Percentiles rank a stretch among this genome's conserved stretches.
Conservation (phyloP, 1,140 invertebrate genomes). For the Cotesia typhae region DNA sequence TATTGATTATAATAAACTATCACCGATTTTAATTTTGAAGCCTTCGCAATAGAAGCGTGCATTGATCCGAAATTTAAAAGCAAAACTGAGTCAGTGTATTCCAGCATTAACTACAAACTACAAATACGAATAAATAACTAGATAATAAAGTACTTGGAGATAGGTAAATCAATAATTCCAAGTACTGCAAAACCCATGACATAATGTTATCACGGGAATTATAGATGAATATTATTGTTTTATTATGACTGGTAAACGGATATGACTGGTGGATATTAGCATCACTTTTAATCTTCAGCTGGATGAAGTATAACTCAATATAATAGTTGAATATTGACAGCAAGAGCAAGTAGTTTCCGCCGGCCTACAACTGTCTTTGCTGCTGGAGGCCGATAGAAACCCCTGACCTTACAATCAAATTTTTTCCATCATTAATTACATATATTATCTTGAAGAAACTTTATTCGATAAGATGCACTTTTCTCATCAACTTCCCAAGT, state of each 20-base stretch:
- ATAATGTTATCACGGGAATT: not conserved
- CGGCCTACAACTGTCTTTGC: conserved; percentile 82
- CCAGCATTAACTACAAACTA: too few species aligned
- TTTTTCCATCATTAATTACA: conserved; percentile 17
- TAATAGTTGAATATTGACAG: conserved; percentile 55
- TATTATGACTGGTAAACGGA: not conserved
- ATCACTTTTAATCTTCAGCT: not conserved
- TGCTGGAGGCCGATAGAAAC: conserved; percentile 94
- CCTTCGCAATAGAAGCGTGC: too few species aligned
- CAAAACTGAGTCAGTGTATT: too few species aligned
- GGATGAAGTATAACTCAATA: not conserved
- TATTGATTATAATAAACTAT: too few species aligned
- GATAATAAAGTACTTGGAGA: not conserved
- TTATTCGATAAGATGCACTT: too few species aligned
- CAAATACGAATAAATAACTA: too few species aligned
- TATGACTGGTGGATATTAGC: not conserved
- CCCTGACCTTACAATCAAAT: conserved; percentile 69
- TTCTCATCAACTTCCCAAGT: too few species aligned
- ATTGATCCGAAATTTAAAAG: too few species aligned
- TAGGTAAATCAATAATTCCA: not conserved
- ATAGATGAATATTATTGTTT: not conserved
- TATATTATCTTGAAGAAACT: conserved; percentile 7
- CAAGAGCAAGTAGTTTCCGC: conserved; percentile 87
- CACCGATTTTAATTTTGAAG: too few species aligned
- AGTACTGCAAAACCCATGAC: not conserved